Evolutionary conservation across 2,888 invertebrate genomes (phyloP).

Genomic region (Orchestes rusci): DNA sequence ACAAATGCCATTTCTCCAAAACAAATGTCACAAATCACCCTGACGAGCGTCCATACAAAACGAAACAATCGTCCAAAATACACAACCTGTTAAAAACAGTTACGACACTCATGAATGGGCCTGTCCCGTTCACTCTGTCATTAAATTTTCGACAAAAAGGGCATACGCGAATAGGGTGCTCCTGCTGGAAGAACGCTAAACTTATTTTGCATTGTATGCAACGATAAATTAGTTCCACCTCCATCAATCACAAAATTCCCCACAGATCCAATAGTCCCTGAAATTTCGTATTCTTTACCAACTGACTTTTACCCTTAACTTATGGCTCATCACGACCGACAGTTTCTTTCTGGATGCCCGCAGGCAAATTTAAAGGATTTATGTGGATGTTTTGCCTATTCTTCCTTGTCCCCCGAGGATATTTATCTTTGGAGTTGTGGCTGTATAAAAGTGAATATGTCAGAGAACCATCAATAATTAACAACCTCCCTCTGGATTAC

Average conservation of each 20-base stretch:
- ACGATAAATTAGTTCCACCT: neutral
- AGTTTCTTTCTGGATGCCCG: constrained; percentile 22
- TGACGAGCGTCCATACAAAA: constrained; percentile 12
- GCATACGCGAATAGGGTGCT: constrained; percentile 5
- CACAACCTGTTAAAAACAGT: constrained; percentile 20
- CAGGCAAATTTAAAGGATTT: constrained; percentile 27
- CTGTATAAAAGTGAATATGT: too few relatives aligned
- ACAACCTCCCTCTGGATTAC: neutral
- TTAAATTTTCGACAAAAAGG: constrained; percentile 8
- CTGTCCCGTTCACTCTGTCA: constrained; percentile 11
- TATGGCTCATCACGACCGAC: constrained; percentile 25
- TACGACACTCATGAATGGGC: constrained; percentile 17
- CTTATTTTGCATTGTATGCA: neutral
- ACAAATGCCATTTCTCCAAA: constrained; percentile 7
- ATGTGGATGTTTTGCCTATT: constrained; percentile 24
- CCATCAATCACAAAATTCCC: too few relatives aligned
- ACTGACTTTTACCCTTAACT: constrained; percentile 25
- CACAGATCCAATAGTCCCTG: too few relatives aligned
- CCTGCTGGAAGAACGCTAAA: too few relatives aligned
- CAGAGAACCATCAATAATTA: neutral
- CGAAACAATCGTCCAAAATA: constrained; percentile 14
- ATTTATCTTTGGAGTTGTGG: constrained; percentile 22
- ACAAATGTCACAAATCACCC: constrained; percentile 17
- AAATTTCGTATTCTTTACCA: constrained; percentile 23
- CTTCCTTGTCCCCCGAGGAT: constrained; percentile 17